These are phyloP conservation scores for Crotalus helleri DNA, from an alignment of 2,113 vertebrate genomes.

Conservation along the genomic window DNA sequence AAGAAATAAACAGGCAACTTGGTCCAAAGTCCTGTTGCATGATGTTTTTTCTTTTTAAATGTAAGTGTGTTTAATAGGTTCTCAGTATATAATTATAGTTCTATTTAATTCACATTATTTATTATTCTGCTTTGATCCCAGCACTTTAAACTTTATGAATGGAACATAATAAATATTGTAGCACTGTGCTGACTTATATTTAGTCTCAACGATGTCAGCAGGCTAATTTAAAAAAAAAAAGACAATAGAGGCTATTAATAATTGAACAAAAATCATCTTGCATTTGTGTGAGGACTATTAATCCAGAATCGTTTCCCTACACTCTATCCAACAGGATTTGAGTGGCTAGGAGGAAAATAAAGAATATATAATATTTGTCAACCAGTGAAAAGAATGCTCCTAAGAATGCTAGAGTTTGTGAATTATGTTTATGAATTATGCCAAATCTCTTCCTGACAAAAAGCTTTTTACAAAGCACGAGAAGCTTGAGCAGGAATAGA, in stretches of 20 bases:
- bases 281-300: not conserved
- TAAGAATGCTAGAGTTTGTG: not conserved
- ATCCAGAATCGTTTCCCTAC: not conserved
- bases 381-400: not conserved
- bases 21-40: not conserved
- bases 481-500: not conserved
- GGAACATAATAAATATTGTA: not conserved
- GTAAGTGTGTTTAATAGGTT: not conserved
- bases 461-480: not conserved
- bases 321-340: not conserved
- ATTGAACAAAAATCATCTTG: not conserved
- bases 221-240: not conserved
- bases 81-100: not conserved
- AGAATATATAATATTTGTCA: not conserved
- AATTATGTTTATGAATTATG: not conserved
- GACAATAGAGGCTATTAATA: not conserved
- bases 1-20: not conserved
- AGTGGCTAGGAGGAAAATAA: not conserved
- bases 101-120: no score
- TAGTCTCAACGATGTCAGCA: not conserved
- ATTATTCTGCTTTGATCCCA: not conserved
- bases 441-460: not conserved
- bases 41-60: not conserved
- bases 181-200: not conserved
- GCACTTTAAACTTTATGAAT: not conserved